Evolutionary conservation across 2,797 vertebrate genomes (phyloP), one percentile per base, ranked within the genome.

Genomic region (Myiotriccus ornatus): DNA sequence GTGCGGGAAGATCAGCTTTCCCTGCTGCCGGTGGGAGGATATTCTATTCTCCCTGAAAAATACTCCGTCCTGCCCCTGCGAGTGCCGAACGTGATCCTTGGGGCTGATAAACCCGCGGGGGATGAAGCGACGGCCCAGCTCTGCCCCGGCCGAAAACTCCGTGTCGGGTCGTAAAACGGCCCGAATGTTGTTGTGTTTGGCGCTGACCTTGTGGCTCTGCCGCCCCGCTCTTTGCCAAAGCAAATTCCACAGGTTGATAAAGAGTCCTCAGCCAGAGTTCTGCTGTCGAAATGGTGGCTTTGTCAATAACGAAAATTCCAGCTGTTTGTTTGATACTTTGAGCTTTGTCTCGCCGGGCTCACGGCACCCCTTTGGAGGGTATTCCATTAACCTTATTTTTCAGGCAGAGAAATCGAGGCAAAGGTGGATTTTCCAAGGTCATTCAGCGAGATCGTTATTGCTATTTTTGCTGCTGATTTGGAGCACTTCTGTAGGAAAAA

Each of bases 151-250:
- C 43, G 18, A 52, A 93, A 56, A 30, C 50, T 52, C 47, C 39
- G n/a, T 1, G 21, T n/a, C 46, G 32, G 67, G 35, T 34, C 64
- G 1, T 60, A 39, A 91, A 97, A 60, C 69, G 79, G 83, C 69
- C 64, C 17, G 49, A 79, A 82, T 47, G 73, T 44, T 71, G 84
- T 17, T 50, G 57, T 44, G 67, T 86, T 94, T 75, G 86, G 74
- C 94, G 68, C 91, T 96, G 93, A 94, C 90, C 96, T 96, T 91
- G 87, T 63, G 85, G 67, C 71, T 94, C 77, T 87, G 84, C 87
- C 19, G 60, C 50, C 30, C 49, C 32, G 35, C 46, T 68, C 34
- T 52, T 50, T 91, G 91, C 92, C 67, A 87, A 83, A 93, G 32
- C 70, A 87, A 95, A 94, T 94, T 86, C 87, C 79, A 63, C 92